These are phyloP conservation scores for Sesamia nonagrioides DNA, from an alignment of 1,140 invertebrate genomes.

Conservation along the genomic window DNA sequence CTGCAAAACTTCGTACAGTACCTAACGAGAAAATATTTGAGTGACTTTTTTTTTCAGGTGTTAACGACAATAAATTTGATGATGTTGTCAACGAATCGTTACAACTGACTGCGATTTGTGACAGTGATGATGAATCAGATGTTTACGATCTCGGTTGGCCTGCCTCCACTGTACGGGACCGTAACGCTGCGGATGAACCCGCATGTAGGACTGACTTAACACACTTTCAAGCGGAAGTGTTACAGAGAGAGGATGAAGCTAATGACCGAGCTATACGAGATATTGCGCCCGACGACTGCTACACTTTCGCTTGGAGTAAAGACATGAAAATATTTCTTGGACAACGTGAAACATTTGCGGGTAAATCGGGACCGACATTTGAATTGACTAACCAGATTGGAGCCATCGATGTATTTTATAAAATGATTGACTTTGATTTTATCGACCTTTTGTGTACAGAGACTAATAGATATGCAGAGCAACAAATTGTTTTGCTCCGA, in stretches of 20 bases:
- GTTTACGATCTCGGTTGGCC: no score
- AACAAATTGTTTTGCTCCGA: no score
- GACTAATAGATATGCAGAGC: slow-evolving; percentile 57
- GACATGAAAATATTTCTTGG: not conserved
- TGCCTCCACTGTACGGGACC: not conserved
- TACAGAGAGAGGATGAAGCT: slow-evolving; percentile 1
- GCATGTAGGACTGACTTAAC: not conserved
- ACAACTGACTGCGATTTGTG: no score
- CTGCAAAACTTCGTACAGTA: no score
- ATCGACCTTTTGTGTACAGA: slow-evolving; percentile 49
- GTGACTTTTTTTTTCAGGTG: no score
- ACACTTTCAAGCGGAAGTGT: not conserved
- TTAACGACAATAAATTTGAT: no score
- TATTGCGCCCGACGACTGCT: not conserved
- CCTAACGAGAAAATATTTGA: no score
- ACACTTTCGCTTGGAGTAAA: not conserved
- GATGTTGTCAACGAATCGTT: no score
- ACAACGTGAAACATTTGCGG: not conserved
- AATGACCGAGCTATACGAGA: not conserved
- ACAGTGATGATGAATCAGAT: no score
- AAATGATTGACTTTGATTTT: slow-evolving; percentile 53
- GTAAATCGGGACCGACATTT: slow-evolving; percentile 7
- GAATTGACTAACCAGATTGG: slow-evolving; percentile 2
- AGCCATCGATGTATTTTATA: slow-evolving; percentile 53
- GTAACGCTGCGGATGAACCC: not conserved